phyloP scores from a whole-genome alignment of 2,113 vertebrate species.

The Gymnogyps californianus region DNA sequence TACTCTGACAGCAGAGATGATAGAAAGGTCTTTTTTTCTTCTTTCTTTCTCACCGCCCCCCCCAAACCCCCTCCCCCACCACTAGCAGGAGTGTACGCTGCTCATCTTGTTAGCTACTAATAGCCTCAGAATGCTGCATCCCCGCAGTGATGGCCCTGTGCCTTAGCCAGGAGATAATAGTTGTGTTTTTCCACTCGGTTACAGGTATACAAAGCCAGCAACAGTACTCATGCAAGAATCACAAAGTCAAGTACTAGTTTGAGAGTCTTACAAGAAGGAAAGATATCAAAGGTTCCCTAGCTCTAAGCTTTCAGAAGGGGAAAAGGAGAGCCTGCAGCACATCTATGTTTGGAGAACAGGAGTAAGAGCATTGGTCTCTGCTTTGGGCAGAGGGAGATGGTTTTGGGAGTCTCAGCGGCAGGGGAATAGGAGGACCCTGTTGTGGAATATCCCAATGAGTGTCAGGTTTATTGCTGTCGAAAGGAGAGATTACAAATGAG shows the following conservation, averaged over 20 bases:
- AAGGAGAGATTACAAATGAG: not conserved
- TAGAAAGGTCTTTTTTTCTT: not conserved
- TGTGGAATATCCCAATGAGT: not conserved
- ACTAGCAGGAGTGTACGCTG: not conserved
- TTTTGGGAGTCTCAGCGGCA: not conserved
- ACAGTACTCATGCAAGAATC: not conserved
- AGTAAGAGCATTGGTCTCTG: not conserved
- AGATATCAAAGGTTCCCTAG: not conserved
- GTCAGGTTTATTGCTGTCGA: not conserved
- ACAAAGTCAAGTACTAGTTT: not conserved
- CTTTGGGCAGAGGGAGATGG: not conserved
- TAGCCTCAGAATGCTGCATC: not conserved
- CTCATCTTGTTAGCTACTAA: not conserved
- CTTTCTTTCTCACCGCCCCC: not conserved
- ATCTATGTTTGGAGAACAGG: not conserved
- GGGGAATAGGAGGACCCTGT: not conserved
- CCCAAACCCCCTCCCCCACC: too few relatives aligned
- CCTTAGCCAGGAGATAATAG: not conserved
- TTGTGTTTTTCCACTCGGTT: not conserved
- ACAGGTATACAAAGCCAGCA: not conserved
- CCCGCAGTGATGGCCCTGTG: not conserved
- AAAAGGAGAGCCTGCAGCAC: not conserved
- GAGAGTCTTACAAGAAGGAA: not conserved
- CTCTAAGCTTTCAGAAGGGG: not conserved
- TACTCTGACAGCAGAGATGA: not conserved